Conservation (phyloP, 2,888 invertebrate species). For the Rhamnusium bicolor region DNA sequence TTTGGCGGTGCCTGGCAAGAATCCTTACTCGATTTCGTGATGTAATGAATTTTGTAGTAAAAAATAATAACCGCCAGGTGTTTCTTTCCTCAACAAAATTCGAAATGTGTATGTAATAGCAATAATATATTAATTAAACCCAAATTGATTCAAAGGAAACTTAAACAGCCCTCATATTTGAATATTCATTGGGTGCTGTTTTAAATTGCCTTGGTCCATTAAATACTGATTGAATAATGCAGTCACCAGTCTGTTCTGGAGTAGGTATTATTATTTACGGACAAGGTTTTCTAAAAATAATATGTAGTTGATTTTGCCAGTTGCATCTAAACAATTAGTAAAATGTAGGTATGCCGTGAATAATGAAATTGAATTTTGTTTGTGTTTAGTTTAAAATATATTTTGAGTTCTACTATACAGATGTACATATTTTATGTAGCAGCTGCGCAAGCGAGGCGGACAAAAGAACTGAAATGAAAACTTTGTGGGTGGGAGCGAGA, state of each 20-base stretch:
- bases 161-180: not conserved
- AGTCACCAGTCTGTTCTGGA: not conserved
- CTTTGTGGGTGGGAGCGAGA: slow-evolving; percentile 60
- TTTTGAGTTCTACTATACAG: not conserved
- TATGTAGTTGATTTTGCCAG: not conserved
- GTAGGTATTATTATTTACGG: not conserved
- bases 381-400: slow-evolving; percentile 17
- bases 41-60: slow-evolving; percentile 57
- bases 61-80: slow-evolving; percentile 33
- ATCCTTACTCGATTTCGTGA: slow-evolving; percentile 55
- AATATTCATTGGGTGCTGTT: too few species aligned
- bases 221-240: not conserved
- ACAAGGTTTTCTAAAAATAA: slow-evolving; percentile 25
- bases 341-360: not conserved
- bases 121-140: not conserved
- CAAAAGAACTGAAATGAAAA: slow-evolving; percentile 52
- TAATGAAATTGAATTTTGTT: slow-evolving; percentile 23
- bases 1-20: slow-evolving; percentile 63
- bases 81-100: not conserved
- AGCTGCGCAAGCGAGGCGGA: slow-evolving; percentile 58
- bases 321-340: not conserved
- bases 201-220: not conserved
- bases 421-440: slow-evolving; percentile 40
- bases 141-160: not conserved
- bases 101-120: not conserved